Base-by-base conservation (phyloP, 2,113 vertebrate species). In the Strix aluco region DNA sequence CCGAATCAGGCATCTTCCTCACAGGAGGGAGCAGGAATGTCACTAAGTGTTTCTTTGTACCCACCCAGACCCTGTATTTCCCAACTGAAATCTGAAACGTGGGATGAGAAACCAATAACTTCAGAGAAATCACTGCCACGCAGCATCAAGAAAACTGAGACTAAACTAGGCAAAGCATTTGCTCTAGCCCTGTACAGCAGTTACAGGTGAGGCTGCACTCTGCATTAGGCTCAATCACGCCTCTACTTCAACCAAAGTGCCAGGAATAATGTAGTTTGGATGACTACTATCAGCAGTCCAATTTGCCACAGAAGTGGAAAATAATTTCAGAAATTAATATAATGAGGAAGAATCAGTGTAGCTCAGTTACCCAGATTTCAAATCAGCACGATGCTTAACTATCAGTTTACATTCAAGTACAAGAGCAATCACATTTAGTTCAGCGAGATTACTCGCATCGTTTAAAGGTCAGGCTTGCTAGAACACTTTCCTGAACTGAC, bases 391-490 rank as follows among this genome's bases (percentile, higher is more conserved):
- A 6, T 0, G 71, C 72, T 54, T 8, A 16, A 15, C 69, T 15
- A 9, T 0, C 3, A 32, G 27, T 10, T 42, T 2, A 8, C 6
- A 3, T 1, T 25, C 71, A n/a, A 17, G 32, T 0, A 2, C 2
- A 4, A 2, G 32, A 73, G 57, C 92, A 67, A 30, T 21, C 46
- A 1, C 16, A 0, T 17, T 1, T 3, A 51, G 73, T 9, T 77
- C 69, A 26, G 38, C 0, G 44, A 44, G 30, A 32, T 6, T 5
- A 7, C 38, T 55, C 14, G 0, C n/a, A 40, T 14, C 2, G 0
- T 5, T 38, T 16, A 32, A 73, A 79, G 70, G 52, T 52, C 75
- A 95, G 22, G 36, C 26, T 32, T 40, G 89, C 66, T 62, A 2
- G 54, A 90, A 61, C 1, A 1, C 70, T 26, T 15, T 51, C 46